Conservation (phyloP, 2,113 vertebrate species). For the Atlantisia rogersi region DNA sequence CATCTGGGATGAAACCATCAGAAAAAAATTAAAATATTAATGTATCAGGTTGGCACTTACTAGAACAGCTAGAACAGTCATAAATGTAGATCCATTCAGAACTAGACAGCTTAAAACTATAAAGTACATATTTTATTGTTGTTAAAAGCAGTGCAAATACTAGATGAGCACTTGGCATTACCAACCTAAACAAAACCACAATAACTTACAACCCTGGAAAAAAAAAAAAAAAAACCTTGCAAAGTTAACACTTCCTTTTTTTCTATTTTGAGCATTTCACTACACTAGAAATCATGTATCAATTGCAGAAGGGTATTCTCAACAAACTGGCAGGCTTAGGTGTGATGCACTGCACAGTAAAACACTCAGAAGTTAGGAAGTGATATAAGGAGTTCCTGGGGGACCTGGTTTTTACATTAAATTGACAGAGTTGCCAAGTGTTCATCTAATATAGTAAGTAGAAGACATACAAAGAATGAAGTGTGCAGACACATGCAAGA, state of each 20-base stretch:
- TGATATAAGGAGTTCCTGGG: background rate
- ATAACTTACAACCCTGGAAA: background rate
- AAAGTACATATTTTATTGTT: background rate
- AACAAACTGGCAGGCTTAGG: background rate
- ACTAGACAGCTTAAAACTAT: background rate
- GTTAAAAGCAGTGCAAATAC: slow-evolving; percentile 49
- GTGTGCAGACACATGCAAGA: slow-evolving; percentile 48
- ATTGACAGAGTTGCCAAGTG: slow-evolving; percentile 22
- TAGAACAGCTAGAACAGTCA: background rate
- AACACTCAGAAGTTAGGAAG: background rate
- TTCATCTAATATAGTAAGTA: slow-evolving; percentile 49
- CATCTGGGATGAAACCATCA: background rate
- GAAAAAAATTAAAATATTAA: background rate
- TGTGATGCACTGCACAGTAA: background rate
- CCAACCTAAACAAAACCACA: background rate
- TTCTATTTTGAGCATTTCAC: background rate
- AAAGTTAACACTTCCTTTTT: background rate
- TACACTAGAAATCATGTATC: background rate
- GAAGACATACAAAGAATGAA: slow-evolving; percentile 26
- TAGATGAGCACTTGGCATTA: slow-evolving; percentile 58
- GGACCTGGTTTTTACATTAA: background rate
- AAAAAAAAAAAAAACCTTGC: background rate
- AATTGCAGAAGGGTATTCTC: background rate
- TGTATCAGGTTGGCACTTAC: background rate
- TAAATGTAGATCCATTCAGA: background rate